Percentiles rank a stretch among this genome's conserved stretches.
Evolutionary conservation across 2,113 vertebrate species (phyloP).

Genomic region (Phrynocephalus versicolor): DNA sequence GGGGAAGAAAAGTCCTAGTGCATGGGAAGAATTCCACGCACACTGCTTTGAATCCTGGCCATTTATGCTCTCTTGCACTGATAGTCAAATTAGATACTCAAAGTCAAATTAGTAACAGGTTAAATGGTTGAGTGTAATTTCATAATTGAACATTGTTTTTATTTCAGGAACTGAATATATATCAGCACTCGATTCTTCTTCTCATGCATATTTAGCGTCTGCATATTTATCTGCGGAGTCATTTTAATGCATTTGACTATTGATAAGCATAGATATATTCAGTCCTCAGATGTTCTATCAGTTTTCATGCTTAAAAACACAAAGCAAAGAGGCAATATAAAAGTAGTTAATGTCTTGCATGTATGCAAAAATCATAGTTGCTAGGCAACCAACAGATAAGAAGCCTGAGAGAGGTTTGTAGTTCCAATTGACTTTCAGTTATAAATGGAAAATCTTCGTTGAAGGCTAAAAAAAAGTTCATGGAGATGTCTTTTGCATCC

Average conservation of each 20-base stretch:
- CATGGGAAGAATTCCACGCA: background rate
- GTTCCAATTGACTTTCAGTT: slow-evolving; percentile 47
- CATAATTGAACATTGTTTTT: slow-evolving; percentile 27
- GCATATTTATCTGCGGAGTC: slow-evolving; percentile 18
- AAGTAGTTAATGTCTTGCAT: slow-evolving; percentile 42
- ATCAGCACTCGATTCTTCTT: background rate
- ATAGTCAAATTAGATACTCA: slow-evolving; percentile 16
- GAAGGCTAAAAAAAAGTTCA: slow-evolving; percentile 19
- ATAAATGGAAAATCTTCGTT: slow-evolving; percentile 35
- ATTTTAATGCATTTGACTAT: slow-evolving; percentile 43
- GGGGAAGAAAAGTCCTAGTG: background rate
- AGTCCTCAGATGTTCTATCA: slow-evolving; percentile 6
- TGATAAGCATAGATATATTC: slow-evolving; percentile 42
- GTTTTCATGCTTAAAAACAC: slow-evolving; percentile 45
- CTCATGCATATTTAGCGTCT: slow-evolving; percentile 20
- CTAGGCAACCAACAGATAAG: slow-evolving; percentile 68
- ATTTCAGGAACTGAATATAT: slow-evolving; percentile 12
- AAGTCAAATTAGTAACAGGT: slow-evolving; percentile 28
- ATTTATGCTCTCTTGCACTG: background rate
- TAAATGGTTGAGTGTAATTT: slow-evolving; percentile 24
- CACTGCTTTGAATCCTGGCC: background rate
- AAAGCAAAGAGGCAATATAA: slow-evolving; percentile 51
- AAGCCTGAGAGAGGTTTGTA: slow-evolving; percentile 60
- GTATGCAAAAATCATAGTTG: slow-evolving; percentile 59
- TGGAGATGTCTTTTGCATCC: background rate